A percentile compares a stretch with the other conserved stretches of the same genome.
These are phyloP conservation scores for Suricata suricatta DNA, from an alignment of 2,113 vertebrate genomes.

Conservation along the genomic window DNA sequence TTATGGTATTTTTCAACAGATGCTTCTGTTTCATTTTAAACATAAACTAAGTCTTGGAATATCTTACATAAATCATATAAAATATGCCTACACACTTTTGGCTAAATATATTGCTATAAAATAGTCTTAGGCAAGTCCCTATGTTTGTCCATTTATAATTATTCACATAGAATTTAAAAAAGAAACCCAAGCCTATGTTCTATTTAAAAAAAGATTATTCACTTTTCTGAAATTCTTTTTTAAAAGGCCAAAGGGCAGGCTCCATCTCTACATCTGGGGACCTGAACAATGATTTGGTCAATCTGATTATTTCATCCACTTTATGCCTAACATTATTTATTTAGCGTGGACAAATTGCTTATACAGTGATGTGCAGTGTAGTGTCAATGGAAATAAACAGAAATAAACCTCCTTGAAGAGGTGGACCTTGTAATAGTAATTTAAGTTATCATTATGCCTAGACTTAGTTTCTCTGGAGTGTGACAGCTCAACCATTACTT, in stretches of 20 bases:
- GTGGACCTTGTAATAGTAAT: background rate
- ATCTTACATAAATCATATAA: constrained; percentile 84
- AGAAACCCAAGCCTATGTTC: background rate
- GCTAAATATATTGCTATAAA: constrained; percentile 74
- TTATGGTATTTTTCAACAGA: constrained; percentile 86
- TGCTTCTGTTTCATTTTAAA: constrained; percentile 87
- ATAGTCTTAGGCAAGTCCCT: background rate
- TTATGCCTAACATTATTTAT: background rate
- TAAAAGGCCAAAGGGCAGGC: background rate
- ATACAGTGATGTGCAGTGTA: background rate
- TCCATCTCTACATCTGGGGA: background rate
- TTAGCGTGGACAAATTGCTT: background rate
- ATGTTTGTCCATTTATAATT: background rate
- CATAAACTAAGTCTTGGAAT: constrained; percentile 80
- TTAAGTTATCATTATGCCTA: background rate
- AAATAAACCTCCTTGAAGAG: background rate
- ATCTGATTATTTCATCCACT: background rate
- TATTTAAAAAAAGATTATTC: background rate
- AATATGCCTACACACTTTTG: constrained; percentile 71
- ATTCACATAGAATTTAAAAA: background rate
- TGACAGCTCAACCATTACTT: background rate
- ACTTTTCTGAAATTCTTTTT: background rate
- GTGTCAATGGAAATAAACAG: background rate
- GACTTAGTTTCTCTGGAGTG: background rate
- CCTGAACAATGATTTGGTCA: background rate